Evolutionary conservation across 1,140 invertebrate genomes (phyloP).

Genomic region (Cydia splendana): DNA sequence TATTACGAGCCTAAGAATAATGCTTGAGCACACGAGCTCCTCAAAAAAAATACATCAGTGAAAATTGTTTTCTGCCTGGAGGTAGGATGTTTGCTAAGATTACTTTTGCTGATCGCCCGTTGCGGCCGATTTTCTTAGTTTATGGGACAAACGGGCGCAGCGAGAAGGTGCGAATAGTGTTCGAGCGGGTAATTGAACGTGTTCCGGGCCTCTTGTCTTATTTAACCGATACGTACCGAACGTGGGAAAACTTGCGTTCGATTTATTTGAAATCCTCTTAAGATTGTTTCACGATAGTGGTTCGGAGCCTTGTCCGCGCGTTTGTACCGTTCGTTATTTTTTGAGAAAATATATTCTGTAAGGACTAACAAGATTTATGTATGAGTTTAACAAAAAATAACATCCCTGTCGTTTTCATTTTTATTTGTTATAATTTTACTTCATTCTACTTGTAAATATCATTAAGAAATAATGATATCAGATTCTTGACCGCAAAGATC

Average conservation of each 20-base stretch:
- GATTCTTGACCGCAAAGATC: too few species aligned
- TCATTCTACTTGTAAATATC: too few species aligned
- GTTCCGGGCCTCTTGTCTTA: conserved; percentile 26
- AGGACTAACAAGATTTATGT: conserved; percentile 10
- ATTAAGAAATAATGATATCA: too few species aligned
- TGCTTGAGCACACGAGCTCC: conserved; percentile 41
- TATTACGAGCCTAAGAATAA: conserved; percentile 47
- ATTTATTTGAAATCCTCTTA: conserved; percentile 33
- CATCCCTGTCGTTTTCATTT: too few species aligned
- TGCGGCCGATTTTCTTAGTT: conserved; percentile 54
- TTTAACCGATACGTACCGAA: conserved; percentile 29
- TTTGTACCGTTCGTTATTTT: conserved; percentile 27
- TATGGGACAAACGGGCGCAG: conserved; percentile 47
- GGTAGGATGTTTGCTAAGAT: conserved; percentile 53
- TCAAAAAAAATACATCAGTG: conserved; percentile 54
- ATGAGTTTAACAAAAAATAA: not conserved
- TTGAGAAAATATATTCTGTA: not conserved
- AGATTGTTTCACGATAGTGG: conserved; percentile 22
- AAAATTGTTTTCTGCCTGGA: conserved; percentile 56
- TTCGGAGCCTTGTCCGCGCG: not conserved
- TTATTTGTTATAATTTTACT: too few species aligned
- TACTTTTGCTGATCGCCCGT: conserved; percentile 53
- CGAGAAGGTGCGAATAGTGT: conserved; percentile 50
- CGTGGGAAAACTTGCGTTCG: conserved; percentile 32
- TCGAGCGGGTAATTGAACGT: conserved; percentile 40